Evolutionary conservation across 2,888 invertebrate species (phyloP).

Genomic region (Xylota sylvarum): DNA sequence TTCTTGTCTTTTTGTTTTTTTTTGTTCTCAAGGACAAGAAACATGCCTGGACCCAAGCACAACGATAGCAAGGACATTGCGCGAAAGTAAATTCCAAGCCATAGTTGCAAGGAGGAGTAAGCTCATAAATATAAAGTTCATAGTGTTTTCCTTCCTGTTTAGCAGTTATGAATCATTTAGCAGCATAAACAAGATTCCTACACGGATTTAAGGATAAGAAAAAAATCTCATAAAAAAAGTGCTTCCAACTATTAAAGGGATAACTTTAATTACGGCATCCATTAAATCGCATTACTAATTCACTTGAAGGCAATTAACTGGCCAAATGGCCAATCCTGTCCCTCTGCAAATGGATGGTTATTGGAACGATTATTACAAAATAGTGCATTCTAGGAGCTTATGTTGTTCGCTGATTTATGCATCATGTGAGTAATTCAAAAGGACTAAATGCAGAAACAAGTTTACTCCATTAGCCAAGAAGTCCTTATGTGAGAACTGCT

Average conservation of each 20-base stretch:
- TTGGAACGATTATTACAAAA: conserved; percentile 44
- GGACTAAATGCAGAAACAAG: conserved; percentile 69
- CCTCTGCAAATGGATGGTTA: conserved; percentile 44
- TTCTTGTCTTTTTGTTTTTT: conserved; percentile 18
- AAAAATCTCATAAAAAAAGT: neutral
- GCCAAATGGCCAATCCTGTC: conserved; percentile 24
- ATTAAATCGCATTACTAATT: conserved; percentile 65
- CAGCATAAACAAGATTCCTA: conserved; percentile 37
- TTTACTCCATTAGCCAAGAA: conserved; percentile 73
- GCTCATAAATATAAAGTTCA: conserved; percentile 73
- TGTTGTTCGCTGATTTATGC: conserved; percentile 31
- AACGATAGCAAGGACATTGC: conserved; percentile 40
- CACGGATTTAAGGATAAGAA: conserved; percentile 38
- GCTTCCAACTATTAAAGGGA: neutral
- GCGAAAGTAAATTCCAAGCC: conserved; percentile 41
- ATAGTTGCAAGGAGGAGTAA: conserved; percentile 11
- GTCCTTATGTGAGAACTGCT: conserved; percentile 26
- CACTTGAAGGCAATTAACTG: conserved; percentile 31
- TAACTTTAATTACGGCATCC: conserved; percentile 42
- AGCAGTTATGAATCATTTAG: conserved; percentile 63
- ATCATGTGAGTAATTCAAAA: conserved; percentile 62
- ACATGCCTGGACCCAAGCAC: conserved; percentile 2
- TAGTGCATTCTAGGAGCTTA: neutral
- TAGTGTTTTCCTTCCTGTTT: conserved; percentile 49
- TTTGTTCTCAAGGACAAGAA: neutral